Percentiles rank a stretch among this genome's conserved stretches.
phyloP scores from a whole-genome alignment of 2,888 invertebrate genomes.

The Eilema caniola region DNA sequence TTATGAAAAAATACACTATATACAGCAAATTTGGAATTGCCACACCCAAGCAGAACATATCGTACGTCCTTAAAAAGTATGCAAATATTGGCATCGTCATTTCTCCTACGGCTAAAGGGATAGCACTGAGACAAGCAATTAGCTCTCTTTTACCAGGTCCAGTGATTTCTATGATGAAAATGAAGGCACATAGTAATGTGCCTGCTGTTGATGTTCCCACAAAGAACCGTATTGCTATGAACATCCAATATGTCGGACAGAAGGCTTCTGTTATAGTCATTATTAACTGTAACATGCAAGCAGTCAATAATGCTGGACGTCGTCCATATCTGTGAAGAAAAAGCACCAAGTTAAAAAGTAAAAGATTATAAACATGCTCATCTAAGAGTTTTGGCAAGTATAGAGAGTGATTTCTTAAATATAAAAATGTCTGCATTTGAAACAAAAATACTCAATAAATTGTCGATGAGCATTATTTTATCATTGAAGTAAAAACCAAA shows the following conservation, averaged over 20 bases:
- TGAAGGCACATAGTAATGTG: constrained; percentile 90
- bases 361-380: no score
- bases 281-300: constrained; percentile 89
- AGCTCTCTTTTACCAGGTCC: constrained; percentile 79
- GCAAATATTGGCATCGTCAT: constrained; percentile 87
- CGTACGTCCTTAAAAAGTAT: constrained; percentile 88
- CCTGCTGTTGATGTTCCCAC: constrained; percentile 91
- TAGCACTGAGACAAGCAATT: constrained; percentile 85
- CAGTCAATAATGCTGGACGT: constrained; percentile 87
- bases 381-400: no score
- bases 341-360: not conserved
- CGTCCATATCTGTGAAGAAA: constrained; percentile 88
- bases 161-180: constrained; percentile 87
- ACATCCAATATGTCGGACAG: constrained; percentile 84
- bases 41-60: constrained; percentile 86
- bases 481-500: no score
- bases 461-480: not conserved
- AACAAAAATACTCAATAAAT: not conserved
- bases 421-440: not conserved
- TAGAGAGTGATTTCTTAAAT: not conserved
- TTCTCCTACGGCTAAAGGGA: constrained; percentile 88
- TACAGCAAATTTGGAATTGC: constrained; percentile 86
- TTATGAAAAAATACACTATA: constrained; percentile 87
- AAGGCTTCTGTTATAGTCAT: constrained; percentile 88
- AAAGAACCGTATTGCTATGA: constrained; percentile 88